Evolutionary conservation across 2,888 invertebrate species (phyloP), one percentile per base, ranked within the genome.

Genomic region (Chrysotoxum bicinctum): DNA sequence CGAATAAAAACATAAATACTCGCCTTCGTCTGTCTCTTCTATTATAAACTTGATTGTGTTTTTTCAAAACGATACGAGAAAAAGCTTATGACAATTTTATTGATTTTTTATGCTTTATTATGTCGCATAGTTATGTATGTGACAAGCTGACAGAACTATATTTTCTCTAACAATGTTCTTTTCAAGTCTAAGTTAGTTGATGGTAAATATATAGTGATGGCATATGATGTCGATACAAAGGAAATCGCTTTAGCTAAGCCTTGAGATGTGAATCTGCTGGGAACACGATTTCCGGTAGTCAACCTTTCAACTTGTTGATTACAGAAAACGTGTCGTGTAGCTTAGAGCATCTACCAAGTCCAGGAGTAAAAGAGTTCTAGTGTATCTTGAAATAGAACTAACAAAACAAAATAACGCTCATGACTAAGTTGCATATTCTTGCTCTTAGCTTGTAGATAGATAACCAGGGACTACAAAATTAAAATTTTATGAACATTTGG

Each of bases 261-360:
- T 50, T 74, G 54, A 32, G 64, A 26, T 68, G 16, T 48, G 12
- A 19, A 14, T 37, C 26, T 64, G n/a, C n/a, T n/a, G 26, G 5
- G 35, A 66, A 74, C 74, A 83, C 74, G 73, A 78, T 78, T 83
- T 84, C 84, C 74, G 66, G 66, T 66, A 84, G 75, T 74, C 75
- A 79, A 79, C 84, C 58, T 74, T 83, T 79, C 70, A 78, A 83
- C 83, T 84, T 84, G 84, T 84, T 84, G 84, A 72, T 79, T 68
- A 75, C 58, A 77, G 30, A 68, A 56, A 68, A 73, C 72, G 35
- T 77, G 58, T 68, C 43, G 48, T 75, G 40, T 56, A 43, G 10
- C 30, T 35, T 19, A 43, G 12, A 74, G 48, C 23, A 14, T 12
- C 4, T 30, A 16, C 4, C 56, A 10, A 35, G 16, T 30, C 19